Evolutionary conservation across 2,797 vertebrate species (phyloP), one percentile per base, ranked within the genome.

Genomic region (Mareca strepera): DNA sequence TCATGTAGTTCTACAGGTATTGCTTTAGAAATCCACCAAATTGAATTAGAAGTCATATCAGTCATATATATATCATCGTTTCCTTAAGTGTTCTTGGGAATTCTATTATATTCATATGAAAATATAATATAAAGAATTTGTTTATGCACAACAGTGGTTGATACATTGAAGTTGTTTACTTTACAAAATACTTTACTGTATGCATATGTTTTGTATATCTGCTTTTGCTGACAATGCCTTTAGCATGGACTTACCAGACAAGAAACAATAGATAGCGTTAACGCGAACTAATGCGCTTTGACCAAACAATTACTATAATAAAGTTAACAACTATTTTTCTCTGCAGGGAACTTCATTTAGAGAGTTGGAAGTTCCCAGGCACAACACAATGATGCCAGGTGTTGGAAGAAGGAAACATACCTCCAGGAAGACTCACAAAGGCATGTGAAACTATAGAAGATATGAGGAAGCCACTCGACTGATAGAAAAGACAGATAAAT

Each of bases 341-440:
- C 90, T 70, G 60, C 90, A 82, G 88, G 81, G 83, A 92, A 79
- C 83, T 88, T 86, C 81, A 60, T 70, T 58, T 90, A 81, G 63
- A 86, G 70, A 96, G 52, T 29, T 43, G 59, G 64, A 91, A 89
- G 46, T 76, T 86, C 82, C 62, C 77, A 86, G 76, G 59, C 69
- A 63, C 29, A 16, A 46, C 78, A 83, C 55, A 96, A 55, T 31
- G 82, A 69, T 0, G 1, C 58, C 84, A 90, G 90, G 86, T 80
- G 59, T 77, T 79, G 41, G 67, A 56, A 80, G 60, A 59, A 64
- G 59, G 82, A 78, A 69, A 55, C 4, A 1, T 56, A 82, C 69
- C 0, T 0, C 14, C 1, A 5, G 31, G 64, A 76, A 73, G 56
- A 28, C 41, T 84, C 88, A 52, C 29, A 62, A 31, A 52, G 46